phyloP scores from a whole-genome alignment of 2,113 vertebrate species.

The Apodemus speciosus region DNA sequence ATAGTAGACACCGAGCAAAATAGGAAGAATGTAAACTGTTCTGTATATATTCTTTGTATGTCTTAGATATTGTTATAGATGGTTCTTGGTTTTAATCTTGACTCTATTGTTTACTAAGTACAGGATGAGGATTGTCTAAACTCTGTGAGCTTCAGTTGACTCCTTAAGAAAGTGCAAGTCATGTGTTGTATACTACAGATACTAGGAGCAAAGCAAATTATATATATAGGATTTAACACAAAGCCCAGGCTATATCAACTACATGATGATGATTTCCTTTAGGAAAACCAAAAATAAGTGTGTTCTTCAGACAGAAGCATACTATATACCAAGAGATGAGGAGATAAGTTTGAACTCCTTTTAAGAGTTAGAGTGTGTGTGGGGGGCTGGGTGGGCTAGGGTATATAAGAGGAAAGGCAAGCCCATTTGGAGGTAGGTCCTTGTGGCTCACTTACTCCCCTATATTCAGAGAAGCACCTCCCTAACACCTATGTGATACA shows the following conservation, averaged over 20 bases:
- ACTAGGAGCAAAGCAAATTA: neutral
- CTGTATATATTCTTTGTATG: neutral
- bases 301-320: neutral
- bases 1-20: neutral
- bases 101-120: neutral
- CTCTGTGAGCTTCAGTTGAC: neutral
- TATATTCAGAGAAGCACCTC: neutral
- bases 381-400: too few species aligned
- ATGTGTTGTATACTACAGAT: neutral
- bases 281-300: neutral
- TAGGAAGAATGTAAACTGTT: neutral
- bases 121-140: slow-evolving; percentile 3
- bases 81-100: slow-evolving; percentile 31
- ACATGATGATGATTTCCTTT: neutral
- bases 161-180: neutral
- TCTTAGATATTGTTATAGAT: neutral
- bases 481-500: neutral
- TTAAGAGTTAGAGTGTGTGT: neutral
- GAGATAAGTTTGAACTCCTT: neutral
- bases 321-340: neutral
- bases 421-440: neutral
- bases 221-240: neutral
- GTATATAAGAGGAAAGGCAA: neutral
- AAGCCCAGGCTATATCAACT: neutral
- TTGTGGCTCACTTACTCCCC: neutral